phyloP scores from a whole-genome alignment of 2,888 invertebrate genomes.

The Ditylenchus weischeri region DNA sequence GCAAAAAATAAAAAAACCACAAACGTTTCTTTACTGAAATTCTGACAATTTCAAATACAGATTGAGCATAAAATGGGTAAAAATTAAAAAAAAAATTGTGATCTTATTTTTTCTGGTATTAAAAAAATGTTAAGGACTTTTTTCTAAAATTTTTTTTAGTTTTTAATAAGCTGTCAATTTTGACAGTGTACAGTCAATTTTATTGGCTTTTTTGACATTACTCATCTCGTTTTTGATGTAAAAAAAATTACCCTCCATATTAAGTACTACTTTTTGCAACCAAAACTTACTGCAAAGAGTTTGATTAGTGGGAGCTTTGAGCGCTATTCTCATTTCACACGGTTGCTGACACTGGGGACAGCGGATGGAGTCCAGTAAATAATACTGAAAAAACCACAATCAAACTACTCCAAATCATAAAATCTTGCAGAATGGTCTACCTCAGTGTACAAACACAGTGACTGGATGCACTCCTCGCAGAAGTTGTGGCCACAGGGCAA shows the following conservation, averaged over 20 bases:
- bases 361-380: conserved; percentile 48
- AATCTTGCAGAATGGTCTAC: conserved; percentile 22
- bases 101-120: no score
- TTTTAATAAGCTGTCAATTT: no score
- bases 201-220: no score
- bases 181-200: no score
- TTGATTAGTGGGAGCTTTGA: conserved; percentile 51
- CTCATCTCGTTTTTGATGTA: neutral
- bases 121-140: no score
- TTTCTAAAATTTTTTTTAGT: no score
- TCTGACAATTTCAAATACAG: no score
- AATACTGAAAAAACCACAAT: conserved; percentile 41
- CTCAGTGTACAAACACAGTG: conserved; percentile 48
- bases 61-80: no score
- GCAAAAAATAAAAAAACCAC: no score
- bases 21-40: no score
- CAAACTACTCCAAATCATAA: neutral
- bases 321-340: conserved; percentile 40
- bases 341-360: conserved; percentile 49
- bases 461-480: conserved; percentile 49
- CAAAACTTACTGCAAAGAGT: conserved; percentile 51
- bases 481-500: conserved; percentile 56
- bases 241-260: neutral
- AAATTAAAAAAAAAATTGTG: no score
- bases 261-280: neutral